A percentile compares a stretch with the other conserved stretches of the same genome.
phyloP scores from a whole-genome alignment of 2,113 vertebrate genomes.

The Aepyceros melampus region DNA sequence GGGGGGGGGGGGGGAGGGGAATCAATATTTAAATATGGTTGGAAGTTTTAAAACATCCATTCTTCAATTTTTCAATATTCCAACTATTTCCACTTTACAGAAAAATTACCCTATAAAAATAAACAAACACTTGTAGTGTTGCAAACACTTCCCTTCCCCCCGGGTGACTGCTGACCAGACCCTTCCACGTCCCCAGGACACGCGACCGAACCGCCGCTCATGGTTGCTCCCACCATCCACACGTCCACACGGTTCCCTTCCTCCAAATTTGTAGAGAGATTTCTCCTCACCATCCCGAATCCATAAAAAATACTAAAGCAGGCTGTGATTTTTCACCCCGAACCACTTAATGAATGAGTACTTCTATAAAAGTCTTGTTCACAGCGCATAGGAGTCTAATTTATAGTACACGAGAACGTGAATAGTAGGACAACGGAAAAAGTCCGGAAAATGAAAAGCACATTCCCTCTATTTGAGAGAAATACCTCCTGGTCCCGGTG shows the following conservation, averaged over 20 bases:
- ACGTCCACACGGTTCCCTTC: accelerated
- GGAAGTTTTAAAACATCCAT: background rate
- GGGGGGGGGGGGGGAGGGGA: no score
- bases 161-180: accelerated
- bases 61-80: no score
- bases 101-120: background rate
- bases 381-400: background rate
- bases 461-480: no score
- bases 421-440: accelerated
- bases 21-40: background rate
- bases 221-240: background rate
- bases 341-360: no score
- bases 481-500: background rate
- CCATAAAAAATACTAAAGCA: no score
- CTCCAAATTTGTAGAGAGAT: no score
- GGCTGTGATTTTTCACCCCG: background rate
- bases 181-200: accelerated
- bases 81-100: background rate
- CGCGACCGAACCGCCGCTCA: accelerated
- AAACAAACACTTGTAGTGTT: background rate
- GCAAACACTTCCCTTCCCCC: background rate
- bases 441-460: background rate
- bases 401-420: background rate
- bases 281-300: background rate
- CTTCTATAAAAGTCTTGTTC: background rate